These are phyloP conservation scores for Tiaroga cobitis DNA, from an alignment of 2,797 vertebrate species.

Conservation along the genomic window DNA sequence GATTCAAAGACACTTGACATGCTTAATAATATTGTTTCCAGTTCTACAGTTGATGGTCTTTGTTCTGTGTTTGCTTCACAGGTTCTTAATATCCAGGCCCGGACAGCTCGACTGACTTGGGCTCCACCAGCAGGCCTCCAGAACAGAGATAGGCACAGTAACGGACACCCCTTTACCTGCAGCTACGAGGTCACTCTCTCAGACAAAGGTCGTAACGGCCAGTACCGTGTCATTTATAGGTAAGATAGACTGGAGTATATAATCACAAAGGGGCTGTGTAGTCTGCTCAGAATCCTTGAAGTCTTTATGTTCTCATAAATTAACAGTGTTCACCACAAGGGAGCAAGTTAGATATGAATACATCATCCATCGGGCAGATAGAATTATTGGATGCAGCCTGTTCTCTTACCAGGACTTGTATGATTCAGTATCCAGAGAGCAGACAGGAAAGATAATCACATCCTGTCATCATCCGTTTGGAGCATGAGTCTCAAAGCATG, in stretches of 20 bases:
- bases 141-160: slow-evolving; percentile 83
- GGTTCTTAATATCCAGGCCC: slow-evolving; percentile 92
- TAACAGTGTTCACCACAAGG: slow-evolving; percentile 1
- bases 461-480: background rate
- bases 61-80: slow-evolving; percentile 56
- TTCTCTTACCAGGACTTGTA: slow-evolving; percentile 25
- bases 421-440: slow-evolving; percentile 34
- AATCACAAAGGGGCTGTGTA: slow-evolving; percentile 9
- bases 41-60: background rate
- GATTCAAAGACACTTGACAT: background rate
- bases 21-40: background rate
- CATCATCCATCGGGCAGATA: slow-evolving; percentile 13
- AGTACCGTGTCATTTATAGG: slow-evolving; percentile 96
- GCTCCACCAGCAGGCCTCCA: slow-evolving; percentile 86
- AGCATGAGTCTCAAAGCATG: slow-evolving; percentile 1
- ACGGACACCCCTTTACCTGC: slow-evolving; percentile 87
- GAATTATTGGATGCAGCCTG: slow-evolving; percentile 6
- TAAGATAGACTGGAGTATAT: slow-evolving; percentile 62
- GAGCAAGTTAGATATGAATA: background rate
- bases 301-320: slow-evolving; percentile 1
- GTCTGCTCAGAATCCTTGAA: background rate
- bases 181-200: slow-evolving; percentile 94
- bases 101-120: slow-evolving; percentile 89
- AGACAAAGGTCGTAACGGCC: slow-evolving; percentile 94
- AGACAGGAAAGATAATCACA: slow-evolving; percentile 7